Conservation (phyloP, 2,888 invertebrate species). For the Cylloceria caligata region DNA sequence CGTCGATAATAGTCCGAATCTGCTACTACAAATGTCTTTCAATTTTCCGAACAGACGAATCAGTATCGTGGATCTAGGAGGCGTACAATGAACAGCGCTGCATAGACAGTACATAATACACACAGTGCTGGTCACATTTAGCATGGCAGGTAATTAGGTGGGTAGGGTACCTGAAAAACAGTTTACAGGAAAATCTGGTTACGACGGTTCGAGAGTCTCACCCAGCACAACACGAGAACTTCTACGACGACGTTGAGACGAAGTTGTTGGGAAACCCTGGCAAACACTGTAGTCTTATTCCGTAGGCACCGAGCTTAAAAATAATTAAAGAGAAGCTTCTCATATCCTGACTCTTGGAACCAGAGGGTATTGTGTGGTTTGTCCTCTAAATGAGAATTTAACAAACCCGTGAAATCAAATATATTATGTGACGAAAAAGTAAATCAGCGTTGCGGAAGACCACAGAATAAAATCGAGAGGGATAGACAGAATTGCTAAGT, state of each 20-base stretch:
- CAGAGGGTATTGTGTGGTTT: neutral
- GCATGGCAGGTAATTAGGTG: neutral
- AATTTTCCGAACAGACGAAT: neutral
- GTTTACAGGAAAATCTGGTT: constrained; percentile 12
- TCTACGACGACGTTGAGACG: constrained; percentile 5
- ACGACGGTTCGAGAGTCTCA: constrained; percentile 6
- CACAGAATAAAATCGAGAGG: constrained; percentile 35
- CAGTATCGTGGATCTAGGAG: neutral
- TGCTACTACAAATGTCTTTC: neutral
- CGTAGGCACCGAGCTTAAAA: constrained; percentile 15
- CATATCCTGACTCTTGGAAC: neutral
- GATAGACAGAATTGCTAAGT: constrained; percentile 32
- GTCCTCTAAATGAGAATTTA: constrained; percentile 6
- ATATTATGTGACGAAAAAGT: constrained; percentile 52
- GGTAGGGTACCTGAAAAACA: constrained; percentile 1
- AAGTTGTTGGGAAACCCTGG: constrained; percentile 9
- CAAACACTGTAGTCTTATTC: neutral
- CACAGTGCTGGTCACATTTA: neutral
- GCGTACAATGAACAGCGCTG: neutral
- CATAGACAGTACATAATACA: neutral
- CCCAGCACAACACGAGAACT: neutral
- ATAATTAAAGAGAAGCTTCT: constrained; percentile 26
- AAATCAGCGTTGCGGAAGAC: constrained; percentile 49
- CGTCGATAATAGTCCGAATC: neutral
- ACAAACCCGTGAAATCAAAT: constrained; percentile 25